Evolutionary conservation across 2,113 vertebrate species (phyloP).

Genomic region (Athene cunicularia): DNA sequence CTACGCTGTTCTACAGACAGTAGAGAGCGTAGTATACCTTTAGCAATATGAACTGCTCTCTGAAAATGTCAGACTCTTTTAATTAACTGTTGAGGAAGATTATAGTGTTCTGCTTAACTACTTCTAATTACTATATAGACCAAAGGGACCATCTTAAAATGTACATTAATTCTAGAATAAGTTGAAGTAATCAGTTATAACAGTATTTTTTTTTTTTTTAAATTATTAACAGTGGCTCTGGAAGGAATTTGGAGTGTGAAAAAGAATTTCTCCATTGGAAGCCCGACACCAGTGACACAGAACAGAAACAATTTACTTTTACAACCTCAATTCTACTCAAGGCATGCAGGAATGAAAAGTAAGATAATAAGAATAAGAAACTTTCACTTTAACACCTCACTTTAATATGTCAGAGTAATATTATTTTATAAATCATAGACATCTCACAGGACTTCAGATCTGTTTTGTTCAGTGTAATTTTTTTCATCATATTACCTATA

Average conservation of each 20-base stretch:
- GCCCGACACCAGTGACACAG: conserved; percentile 31
- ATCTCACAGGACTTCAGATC: not conserved
- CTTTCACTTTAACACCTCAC: not conserved
- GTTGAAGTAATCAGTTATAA: not conserved
- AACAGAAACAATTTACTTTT: conserved; percentile 62
- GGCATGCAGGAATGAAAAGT: conserved; percentile 74
- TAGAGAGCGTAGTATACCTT: rapidly evolving
- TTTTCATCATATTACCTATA: not conserved
- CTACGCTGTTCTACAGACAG: not conserved
- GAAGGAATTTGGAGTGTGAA: conserved; percentile 73
- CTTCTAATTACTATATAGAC: not conserved
- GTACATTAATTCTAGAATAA: not conserved
- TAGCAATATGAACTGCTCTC: not conserved
- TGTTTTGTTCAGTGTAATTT: not conserved
- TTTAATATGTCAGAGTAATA: not conserved
- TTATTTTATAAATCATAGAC: not conserved
- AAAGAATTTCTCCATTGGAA: conserved; percentile 63
- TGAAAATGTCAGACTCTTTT: not conserved
- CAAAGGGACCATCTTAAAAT: not conserved
- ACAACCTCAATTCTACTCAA: conserved; percentile 75
- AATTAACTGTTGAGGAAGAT: not conserved
- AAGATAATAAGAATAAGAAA: conserved; percentile 60
- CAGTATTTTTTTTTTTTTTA: conserved; percentile 33
- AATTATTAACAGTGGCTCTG: conserved; percentile 70
- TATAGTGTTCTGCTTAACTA: not conserved